A percentile compares a stretch with the other conserved stretches of the same genome.
Conservation (phyloP, 2,888 invertebrate genomes). For the Torymus texanus region DNA sequence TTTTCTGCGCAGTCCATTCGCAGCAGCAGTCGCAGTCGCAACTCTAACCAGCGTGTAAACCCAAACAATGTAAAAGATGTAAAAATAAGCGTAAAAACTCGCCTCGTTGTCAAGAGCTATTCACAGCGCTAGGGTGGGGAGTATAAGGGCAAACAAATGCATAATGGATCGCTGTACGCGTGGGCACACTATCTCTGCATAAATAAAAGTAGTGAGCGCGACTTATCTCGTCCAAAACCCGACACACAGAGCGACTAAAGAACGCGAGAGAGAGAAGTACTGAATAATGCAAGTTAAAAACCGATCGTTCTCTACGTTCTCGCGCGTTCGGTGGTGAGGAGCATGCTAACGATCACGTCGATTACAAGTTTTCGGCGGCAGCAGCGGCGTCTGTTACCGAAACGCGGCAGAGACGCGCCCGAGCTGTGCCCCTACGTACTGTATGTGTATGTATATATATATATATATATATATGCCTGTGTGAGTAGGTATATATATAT, state of each 20-base stretch:
- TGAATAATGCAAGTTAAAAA: conserved; percentile 40
- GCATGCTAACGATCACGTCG: conserved; percentile 41
- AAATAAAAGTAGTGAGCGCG: not conserved
- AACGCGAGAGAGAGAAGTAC: not conserved
- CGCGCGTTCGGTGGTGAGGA: too few relatives aligned
- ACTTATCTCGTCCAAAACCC: not conserved
- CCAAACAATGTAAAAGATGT: not conserved
- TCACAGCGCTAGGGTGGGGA: not conserved
- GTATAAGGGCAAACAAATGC: conserved; percentile 11
- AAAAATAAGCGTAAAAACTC: not conserved
- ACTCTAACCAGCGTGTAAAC: too few relatives aligned
- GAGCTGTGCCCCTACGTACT: not conserved
- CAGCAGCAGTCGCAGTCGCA: too few relatives aligned
- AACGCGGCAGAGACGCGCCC: not conserved
- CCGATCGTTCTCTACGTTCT: conserved; percentile 12
- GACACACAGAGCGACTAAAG: not conserved
- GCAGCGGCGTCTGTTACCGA: not conserved
- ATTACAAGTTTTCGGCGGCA: conserved; percentile 37
- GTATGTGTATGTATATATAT: not conserved
- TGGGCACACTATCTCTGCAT: conserved; percentile 17
- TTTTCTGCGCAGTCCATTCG: too few relatives aligned
- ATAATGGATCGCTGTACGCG: conserved; percentile 18
- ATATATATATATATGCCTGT: not conserved
- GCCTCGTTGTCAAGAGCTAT: not conserved
- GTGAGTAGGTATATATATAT: too few relatives aligned